Evolutionary conservation across 2,888 invertebrate species (phyloP), one percentile per base, ranked within the genome.

Genomic region (Pediacus dermestoides): DNA sequence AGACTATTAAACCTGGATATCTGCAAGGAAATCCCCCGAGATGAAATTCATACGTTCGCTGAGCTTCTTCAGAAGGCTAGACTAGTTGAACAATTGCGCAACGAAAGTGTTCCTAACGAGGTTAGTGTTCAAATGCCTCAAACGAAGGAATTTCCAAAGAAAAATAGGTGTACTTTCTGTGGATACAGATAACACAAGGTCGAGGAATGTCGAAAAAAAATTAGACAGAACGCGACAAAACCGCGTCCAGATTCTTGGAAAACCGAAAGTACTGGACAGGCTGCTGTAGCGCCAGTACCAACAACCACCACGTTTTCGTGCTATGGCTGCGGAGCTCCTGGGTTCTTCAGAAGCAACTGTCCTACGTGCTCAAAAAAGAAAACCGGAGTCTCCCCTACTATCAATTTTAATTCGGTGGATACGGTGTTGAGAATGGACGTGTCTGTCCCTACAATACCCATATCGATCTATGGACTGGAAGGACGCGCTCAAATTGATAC

Each of bases 1-100:
- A 49, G 49, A 2, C 30, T 50, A 9, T 28, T 39, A 2, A 3
- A 34, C 12, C 21, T 43, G 2, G 8, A 22, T 2, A 2, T 34
- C 2, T 21, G 34, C 1, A 32, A 40, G 6, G 13, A 18, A 4
- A 25, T 40, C 3, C 16, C 36, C 3, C 12, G 36, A 9, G 36
- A 36, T 10, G 3, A 16, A 1, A 30, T 36, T 11, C 6, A 30
- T 1, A 37, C 21, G 1, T 40, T 40, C 23, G 16, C 36, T 9
- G 32, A 25, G 1, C 31, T 41, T 2, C 23, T 41, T 7, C 6
- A 14, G 7, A 30, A 30, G n/a, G 41, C 30, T 2, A 10, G 41
- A 10, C 15, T 26, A 13, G 11, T 37, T 3, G 41, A 41, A 22
- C 7, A 2, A 13, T 15, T 27, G 7, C 21, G 15, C 3, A 23